Evolutionary conservation across 2,888 invertebrate species (phyloP).

Genomic region (Eupithecia centaureata): DNA sequence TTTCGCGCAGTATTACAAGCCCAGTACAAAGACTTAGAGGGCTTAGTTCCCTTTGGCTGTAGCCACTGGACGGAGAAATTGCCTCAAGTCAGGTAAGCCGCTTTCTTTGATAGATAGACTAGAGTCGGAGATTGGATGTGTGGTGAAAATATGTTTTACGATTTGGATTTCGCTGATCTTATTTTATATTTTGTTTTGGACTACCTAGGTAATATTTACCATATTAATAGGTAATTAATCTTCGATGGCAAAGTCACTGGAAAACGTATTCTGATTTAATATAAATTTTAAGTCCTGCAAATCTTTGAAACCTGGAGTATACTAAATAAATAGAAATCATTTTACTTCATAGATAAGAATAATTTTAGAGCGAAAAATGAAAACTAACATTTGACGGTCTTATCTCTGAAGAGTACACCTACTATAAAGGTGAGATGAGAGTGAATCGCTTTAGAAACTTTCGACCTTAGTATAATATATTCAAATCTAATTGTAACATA

Average conservation of each 20-base stretch:
- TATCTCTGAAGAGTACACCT: neutral
- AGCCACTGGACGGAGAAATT: slow-evolving; percentile 81
- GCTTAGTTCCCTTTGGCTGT: slow-evolving; percentile 70
- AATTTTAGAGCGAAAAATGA: too few species aligned
- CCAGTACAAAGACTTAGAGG: slow-evolving; percentile 68
- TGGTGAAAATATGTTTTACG: slow-evolving; percentile 35
- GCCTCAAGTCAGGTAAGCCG: slow-evolving; percentile 78
- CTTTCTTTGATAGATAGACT: slow-evolving; percentile 73
- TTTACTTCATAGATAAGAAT: neutral
- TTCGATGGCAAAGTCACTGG: neutral
- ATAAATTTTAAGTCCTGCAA: too few species aligned
- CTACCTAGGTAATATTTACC: too few species aligned
- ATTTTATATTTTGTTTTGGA: neutral
- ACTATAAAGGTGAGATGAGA: too few species aligned
- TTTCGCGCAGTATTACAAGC: slow-evolving; percentile 51
- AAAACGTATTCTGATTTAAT: neutral
- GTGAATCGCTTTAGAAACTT: too few species aligned
- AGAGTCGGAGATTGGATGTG: slow-evolving; percentile 40
- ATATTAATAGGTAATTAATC: neutral
- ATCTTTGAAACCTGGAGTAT: neutral
- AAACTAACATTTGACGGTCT: too few species aligned
- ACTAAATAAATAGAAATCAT: neutral
- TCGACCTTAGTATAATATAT: neutral
- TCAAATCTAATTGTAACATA: neutral
- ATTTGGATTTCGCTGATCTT: neutral